Percentiles rank a stretch among this genome's conserved stretches.
These are phyloP conservation scores for Limnephilus auricula DNA, from an alignment of 2,888 invertebrate species.

Conservation along the genomic window DNA sequence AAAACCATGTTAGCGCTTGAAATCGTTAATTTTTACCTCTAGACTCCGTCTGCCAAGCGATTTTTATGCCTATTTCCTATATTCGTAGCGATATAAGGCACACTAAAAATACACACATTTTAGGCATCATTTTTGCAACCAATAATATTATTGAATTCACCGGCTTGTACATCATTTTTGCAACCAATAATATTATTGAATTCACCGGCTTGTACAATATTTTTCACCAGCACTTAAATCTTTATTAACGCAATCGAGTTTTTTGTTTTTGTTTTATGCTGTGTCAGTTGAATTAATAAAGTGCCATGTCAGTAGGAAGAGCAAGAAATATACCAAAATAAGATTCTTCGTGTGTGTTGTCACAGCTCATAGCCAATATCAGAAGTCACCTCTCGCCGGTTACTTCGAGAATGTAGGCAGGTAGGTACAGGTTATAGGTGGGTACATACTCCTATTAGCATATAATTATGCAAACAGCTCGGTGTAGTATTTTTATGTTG, in stretches of 20 bases:
- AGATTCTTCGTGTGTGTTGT: neutral
- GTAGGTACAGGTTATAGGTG: no score
- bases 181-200: neutral
- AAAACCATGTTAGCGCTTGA: no score
- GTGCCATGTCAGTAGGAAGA: neutral
- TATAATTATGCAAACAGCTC: slow-evolving; percentile 60
- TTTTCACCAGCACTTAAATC: neutral
- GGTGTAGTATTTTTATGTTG: slow-evolving; percentile 38
- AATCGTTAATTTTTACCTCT: no score
- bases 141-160: neutral
- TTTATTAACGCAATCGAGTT: neutral
- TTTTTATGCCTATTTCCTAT: no score
- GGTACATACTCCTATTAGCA: slow-evolving; percentile 48
- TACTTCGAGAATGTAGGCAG: slow-evolving; percentile 14
- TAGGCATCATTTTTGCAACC: no score
- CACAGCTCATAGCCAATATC: slow-evolving; percentile 12
- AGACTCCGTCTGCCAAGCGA: no score
- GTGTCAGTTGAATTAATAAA: neutral
- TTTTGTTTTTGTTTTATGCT: neutral
- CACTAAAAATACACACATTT: no score
- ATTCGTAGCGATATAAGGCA: no score
- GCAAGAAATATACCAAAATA: slow-evolving; percentile 27
- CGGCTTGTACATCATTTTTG: no score
- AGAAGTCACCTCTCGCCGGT: slow-evolving; percentile 27
- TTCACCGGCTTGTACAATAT: neutral